Evolutionary conservation across 1,140 invertebrate genomes (phyloP).

Genomic region (Drosophila serrata): DNA sequence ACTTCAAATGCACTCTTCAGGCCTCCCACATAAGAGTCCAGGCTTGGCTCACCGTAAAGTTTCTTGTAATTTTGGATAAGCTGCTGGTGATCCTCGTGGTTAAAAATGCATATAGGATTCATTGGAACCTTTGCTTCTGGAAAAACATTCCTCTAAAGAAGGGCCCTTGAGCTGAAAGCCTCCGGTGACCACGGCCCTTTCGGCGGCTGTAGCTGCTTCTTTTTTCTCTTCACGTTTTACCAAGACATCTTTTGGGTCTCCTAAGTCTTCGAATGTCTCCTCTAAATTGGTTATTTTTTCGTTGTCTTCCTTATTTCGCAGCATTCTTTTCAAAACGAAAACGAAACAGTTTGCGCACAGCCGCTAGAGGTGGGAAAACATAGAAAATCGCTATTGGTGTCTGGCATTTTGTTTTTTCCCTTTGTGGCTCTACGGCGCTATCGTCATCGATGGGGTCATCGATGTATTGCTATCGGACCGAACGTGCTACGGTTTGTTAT

Average conservation of each 20-base stretch:
- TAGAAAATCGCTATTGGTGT: not conserved
- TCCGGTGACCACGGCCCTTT: constrained; percentile 89
- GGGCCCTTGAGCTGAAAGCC: constrained; percentile 40
- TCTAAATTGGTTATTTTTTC: no score
- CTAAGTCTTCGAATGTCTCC: no score
- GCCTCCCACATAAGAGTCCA: constrained; percentile 94
- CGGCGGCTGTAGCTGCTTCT: constrained; percentile 60
- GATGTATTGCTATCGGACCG: not conserved
- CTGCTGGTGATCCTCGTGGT: constrained; percentile 85
- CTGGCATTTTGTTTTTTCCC: not conserved
- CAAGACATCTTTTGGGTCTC: not conserved
- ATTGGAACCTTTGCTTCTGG: not conserved
- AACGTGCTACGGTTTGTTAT: constrained; percentile 12
- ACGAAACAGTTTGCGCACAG: not conserved
- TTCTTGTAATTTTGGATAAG: constrained; percentile 93
- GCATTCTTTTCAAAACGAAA: not conserved
- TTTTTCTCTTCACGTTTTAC: not conserved
- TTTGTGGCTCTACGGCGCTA: not conserved
- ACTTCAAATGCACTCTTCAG: constrained; percentile 89
- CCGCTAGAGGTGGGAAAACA: not conserved
- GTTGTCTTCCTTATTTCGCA: not conserved
- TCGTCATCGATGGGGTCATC: not conserved
- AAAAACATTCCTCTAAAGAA: not conserved
- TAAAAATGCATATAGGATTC: not conserved
- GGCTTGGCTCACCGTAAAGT: constrained; percentile 92